These are phyloP conservation scores for Henricia sp. DNA, from an alignment of 53 echinoderm and acorn worm genomes.

Conservation along the genomic window DNA sequence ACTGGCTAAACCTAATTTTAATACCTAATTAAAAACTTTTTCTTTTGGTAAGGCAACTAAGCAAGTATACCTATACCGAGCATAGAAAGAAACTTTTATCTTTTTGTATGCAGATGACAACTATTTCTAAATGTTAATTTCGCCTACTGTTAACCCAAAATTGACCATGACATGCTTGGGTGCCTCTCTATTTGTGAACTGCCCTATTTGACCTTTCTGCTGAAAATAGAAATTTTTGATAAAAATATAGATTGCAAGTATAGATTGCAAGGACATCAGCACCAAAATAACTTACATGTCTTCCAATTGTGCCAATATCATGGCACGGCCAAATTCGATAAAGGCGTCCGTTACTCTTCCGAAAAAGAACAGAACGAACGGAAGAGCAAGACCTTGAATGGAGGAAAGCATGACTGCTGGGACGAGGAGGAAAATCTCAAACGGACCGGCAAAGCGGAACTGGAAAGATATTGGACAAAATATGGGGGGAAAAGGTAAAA, in stretches of 20 bases:
- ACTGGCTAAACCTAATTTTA: no score
- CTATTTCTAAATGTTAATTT: no score
- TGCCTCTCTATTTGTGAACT: no score
- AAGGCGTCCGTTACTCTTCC: slow-evolving; percentile 86
- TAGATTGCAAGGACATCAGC: no score
- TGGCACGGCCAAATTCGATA: slow-evolving; percentile 34
- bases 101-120: neutral
- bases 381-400: slow-evolving; percentile 78
- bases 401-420: slow-evolving; percentile 55
- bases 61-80: no score
- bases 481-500: neutral
- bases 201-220: no score
- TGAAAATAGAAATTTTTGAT: neutral
- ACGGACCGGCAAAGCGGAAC: slow-evolving; percentile 88
- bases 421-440: slow-evolving; percentile 68
- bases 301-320: neutral
- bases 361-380: slow-evolving; percentile 81
- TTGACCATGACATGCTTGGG: no score
- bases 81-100: neutral
- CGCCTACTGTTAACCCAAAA: no score
- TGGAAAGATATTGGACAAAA: slow-evolving; percentile 22
- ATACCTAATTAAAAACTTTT: no score
- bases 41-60: no score
- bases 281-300: slow-evolving; percentile 10
- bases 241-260: neutral